Conservation (phyloP, 2,888 invertebrate genomes). For the Lepidocyrtoides sp. region DNA sequence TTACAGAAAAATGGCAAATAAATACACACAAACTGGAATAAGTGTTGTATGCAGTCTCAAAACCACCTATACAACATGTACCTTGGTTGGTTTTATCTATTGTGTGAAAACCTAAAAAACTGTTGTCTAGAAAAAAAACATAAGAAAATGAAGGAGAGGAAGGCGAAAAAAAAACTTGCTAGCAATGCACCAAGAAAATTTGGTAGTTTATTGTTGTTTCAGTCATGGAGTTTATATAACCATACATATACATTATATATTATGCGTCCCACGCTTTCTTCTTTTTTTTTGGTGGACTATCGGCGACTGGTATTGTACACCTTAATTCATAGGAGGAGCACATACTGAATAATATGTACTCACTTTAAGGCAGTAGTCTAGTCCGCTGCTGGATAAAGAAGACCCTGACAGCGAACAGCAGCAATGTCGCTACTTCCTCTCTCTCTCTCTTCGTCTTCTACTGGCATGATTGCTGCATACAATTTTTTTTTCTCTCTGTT, state of each 20-base stretch:
- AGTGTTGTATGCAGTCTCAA: too few relatives aligned
- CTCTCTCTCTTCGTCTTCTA: not conserved
- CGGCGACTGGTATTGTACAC: constrained; percentile 18
- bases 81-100: constrained; percentile 37
- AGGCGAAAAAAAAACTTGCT: constrained; percentile 12
- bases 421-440: constrained; percentile 30
- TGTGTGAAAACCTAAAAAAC: constrained; percentile 17
- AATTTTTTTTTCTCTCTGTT: not conserved
- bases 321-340: constrained; percentile 26
- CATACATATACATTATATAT: too few relatives aligned
- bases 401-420: constrained; percentile 39
- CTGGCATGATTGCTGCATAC: constrained; percentile 5
- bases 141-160: not conserved
- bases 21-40: too few relatives aligned
- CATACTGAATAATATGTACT: not conserved
- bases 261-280: too few relatives aligned
- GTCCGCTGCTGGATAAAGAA: constrained; percentile 44
- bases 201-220: constrained; percentile 51
- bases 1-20: not conserved
- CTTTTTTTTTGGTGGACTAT: too few relatives aligned
- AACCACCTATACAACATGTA: too few relatives aligned
- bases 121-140: constrained; percentile 17
- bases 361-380: too few relatives aligned
- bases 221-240: not conserved
- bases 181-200: constrained; percentile 15